These are phyloP conservation scores for Cercopithecus diana DNA, from an alignment of 2,797 vertebrate species.

Conservation along the genomic window DNA sequence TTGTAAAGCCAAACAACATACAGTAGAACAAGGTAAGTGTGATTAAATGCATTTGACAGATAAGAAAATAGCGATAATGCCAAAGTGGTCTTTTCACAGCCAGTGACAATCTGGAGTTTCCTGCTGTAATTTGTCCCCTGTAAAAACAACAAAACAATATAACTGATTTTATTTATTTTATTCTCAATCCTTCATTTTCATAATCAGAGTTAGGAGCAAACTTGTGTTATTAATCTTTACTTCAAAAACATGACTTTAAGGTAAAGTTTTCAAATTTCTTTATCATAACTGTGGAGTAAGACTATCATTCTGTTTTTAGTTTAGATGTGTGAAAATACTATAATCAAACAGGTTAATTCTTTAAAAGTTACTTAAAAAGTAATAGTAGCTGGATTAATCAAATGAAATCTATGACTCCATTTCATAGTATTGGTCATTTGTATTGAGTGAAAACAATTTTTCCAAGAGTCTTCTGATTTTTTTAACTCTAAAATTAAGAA, in stretches of 20 bases:
- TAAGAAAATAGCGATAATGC: conserved; percentile 3
- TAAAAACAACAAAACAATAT: background rate
- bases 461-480: background rate
- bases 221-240: background rate
- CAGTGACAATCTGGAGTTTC: background rate
- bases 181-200: background rate
- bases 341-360: background rate
- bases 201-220: background rate
- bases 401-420: background rate
- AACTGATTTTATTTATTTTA: background rate
- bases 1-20: conserved; percentile 59
- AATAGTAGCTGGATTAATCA: background rate
- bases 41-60: conserved; percentile 52
- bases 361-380: background rate
- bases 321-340: background rate
- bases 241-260: background rate
- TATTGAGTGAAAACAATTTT: background rate
- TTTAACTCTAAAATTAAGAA: conserved; percentile 28
- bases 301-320: background rate
- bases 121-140: background rate
- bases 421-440: background rate
- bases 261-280: conserved; percentile 20
- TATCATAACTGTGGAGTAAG: background rate
- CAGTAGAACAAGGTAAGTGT: conserved; percentile 24
- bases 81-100: background rate